Percentiles rank a stretch among this genome's conserved stretches.
These are phyloP conservation scores for Drosophila planitibia DNA, from an alignment of 2,888 invertebrate species.

Conservation along the genomic window DNA sequence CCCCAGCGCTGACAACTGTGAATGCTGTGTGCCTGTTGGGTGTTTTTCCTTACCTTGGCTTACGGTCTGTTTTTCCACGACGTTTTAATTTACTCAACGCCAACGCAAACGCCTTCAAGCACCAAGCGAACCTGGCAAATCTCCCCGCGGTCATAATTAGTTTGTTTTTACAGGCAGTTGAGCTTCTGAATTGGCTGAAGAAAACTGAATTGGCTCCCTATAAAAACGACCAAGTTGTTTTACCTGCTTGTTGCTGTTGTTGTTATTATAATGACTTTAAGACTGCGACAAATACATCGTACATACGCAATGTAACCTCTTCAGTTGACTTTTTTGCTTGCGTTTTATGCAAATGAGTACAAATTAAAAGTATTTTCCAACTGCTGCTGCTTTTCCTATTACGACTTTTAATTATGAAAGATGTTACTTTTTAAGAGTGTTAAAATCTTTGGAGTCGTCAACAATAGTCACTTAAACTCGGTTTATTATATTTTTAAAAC, in stretches of 20 bases:
- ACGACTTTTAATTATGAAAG: background rate
- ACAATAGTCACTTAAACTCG: background rate
- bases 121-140: constrained; percentile 17
- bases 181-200: constrained; percentile 64
- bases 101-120: constrained; percentile 21
- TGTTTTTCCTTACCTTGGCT: constrained; percentile 47
- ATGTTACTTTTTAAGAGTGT: background rate
- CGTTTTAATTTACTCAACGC: constrained; percentile 71
- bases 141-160: constrained; percentile 77
- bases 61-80: constrained; percentile 48
- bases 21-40: constrained; percentile 17
- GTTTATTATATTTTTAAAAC: background rate
- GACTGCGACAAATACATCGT: constrained; percentile 52
- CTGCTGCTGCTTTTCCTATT: background rate
- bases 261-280: constrained; percentile 14
- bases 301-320: constrained; percentile 52
- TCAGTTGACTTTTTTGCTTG: constrained; percentile 7
- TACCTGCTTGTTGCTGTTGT: constrained; percentile 1
- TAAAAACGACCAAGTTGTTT: constrained; percentile 48
- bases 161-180: constrained; percentile 76
- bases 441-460: background rate
- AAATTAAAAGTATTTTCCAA: background rate
- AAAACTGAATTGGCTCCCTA: constrained; percentile 42
- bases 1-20: constrained; percentile 8
- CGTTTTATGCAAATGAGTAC: background rate